Evolutionary conservation across 2,797 vertebrate species (phyloP), one percentile per base, ranked within the genome.

Genomic region (Numenius phaeopus): DNA sequence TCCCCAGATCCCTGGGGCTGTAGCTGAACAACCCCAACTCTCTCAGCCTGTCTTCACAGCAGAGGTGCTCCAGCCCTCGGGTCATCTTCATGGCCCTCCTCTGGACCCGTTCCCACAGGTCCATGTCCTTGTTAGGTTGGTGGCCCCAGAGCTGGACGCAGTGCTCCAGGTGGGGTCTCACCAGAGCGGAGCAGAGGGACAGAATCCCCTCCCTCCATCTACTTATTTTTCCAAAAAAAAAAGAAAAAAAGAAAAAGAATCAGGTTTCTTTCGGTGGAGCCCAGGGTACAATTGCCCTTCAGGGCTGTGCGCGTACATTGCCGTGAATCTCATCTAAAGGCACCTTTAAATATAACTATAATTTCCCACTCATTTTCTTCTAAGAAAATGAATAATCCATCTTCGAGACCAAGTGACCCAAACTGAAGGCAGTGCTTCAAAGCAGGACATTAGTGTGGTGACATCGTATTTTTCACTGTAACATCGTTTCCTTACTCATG

Each of bases 371-470:
- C 30, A 3, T 14, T 37, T 29, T 49, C 29, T 29, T 82, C 14
- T 5, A 32, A 37, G 14, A 16, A n/a, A n/a, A n/a, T n/a, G n/a
- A n/a, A n/a, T n/a, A n/a, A 54, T 30, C 22, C 11, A 20, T 2
- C 14, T 20, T 5, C n/a, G 50, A 39, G 10, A 50, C 5, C 1
- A 78, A 62, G n/a, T 1, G 3, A n/a, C 7, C 17, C 21, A 19
- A n/a, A 8, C 21, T 5, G 42, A 54, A 58, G 32, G 39, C 54
- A 19, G 7, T 4, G 27, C 8, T 52, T 50, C 47, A n/a, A 34
- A 27, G 8, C 9, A 22, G 47, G 1, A 5, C 20, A 30, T 26
- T 30, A 32, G n/a, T 3, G 14, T 2, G 30, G 12, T 4, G 54
- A 20, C n/a, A 11, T 1, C 3, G 3, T 5, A 7, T 29, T 73